phyloP scores from a whole-genome alignment of 2,888 invertebrate genomes.

The Aspidapion aeneum region DNA sequence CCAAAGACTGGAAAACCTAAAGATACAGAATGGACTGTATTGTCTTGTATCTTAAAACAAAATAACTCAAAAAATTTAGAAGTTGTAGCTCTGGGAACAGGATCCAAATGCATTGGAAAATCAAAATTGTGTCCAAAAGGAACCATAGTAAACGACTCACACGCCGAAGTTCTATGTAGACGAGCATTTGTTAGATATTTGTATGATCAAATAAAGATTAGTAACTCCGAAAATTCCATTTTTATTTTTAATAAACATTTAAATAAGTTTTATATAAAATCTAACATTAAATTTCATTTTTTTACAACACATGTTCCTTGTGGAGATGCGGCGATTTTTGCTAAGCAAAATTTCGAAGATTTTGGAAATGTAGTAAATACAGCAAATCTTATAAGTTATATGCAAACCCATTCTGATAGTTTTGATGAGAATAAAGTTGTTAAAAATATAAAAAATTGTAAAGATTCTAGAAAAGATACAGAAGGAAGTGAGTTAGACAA shows the following conservation, averaged over 20 bases:
- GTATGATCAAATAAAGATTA: conserved; percentile 57
- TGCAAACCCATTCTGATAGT: no score
- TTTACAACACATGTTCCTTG: conserved; percentile 87
- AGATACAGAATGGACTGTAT: conserved; percentile 76
- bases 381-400: no score
- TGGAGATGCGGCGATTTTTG: conserved; percentile 89
- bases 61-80: conserved; percentile 46
- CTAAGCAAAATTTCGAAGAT: conserved; percentile 48
- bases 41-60: conserved; percentile 67
- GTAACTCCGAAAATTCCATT: conserved; percentile 21
- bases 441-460: no score
- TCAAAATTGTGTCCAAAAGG: conserved; percentile 63
- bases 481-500: no score
- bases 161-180: conserved; percentile 86
- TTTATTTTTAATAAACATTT: conserved; percentile 26
- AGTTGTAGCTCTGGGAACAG: conserved; percentile 83
- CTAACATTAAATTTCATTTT: conserved; percentile 70
- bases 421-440: no score
- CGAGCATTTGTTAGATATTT: conserved; percentile 78
- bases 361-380: conserved; percentile 26
- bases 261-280: conserved; percentile 40
- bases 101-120: conserved; percentile 86
- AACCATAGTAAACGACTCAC: conserved; percentile 80
- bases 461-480: no score
- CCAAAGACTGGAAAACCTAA: conserved; percentile 81